phyloP scores from a whole-genome alignment of 1,140 invertebrate species.

The Drepana arcuata region DNA sequence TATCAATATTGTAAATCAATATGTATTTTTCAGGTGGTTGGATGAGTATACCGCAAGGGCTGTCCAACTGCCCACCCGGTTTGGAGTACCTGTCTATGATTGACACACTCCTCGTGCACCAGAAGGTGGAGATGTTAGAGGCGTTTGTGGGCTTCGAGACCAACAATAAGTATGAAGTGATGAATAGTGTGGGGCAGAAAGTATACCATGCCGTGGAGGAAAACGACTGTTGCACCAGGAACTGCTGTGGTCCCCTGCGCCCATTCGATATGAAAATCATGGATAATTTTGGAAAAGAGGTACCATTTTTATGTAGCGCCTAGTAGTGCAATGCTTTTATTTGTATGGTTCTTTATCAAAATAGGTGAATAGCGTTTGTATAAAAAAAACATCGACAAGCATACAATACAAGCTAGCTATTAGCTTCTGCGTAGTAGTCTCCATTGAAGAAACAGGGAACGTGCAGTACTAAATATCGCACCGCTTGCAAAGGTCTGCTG shows the following conservation, averaged over 20 bases:
- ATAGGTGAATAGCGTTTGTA: too few species aligned
- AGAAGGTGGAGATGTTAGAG: constrained; percentile 90
- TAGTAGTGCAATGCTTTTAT: too few species aligned
- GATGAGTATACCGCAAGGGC: constrained; percentile 83
- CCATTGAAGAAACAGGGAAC: too few species aligned
- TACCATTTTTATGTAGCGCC: constrained; percentile 48
- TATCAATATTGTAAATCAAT: too few species aligned
- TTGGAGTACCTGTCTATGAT: constrained; percentile 94
- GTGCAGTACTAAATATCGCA: too few species aligned
- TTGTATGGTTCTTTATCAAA: neutral
- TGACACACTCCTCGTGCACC: constrained; percentile 90
- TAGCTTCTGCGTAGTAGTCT: too few species aligned
- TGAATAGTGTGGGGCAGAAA: constrained; percentile 84
- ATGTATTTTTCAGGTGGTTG: constrained; percentile 78
- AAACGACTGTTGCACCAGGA: constrained; percentile 83
- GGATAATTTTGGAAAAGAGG: constrained; percentile 84
- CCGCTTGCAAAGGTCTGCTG: too few species aligned
- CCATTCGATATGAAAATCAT: constrained; percentile 91
- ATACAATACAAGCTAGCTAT: too few species aligned
- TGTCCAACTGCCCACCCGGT: constrained; percentile 87
- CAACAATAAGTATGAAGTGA: constrained; percentile 90
- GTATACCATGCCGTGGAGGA: constrained; percentile 90
- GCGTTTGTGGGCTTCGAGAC: constrained; percentile 90
- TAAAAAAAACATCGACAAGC: too few species aligned
- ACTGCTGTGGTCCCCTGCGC: constrained; percentile 83